Base-by-base conservation (phyloP, 2,888 invertebrate genomes). In the Mongoloraphidia duomilia region DNA sequence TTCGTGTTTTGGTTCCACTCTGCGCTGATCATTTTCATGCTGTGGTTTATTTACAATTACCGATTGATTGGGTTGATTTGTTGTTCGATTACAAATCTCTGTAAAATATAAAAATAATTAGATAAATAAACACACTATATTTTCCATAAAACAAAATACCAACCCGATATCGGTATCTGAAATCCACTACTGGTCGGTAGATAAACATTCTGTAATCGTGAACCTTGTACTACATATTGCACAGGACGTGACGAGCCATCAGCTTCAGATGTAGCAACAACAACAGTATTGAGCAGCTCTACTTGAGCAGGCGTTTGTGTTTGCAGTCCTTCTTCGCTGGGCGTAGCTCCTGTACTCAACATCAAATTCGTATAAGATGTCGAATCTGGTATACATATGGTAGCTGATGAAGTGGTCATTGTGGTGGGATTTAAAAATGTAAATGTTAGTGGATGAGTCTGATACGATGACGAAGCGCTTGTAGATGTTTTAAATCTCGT, bases 11-110 rank as follows among this genome's bases (percentile, higher is more conserved):
- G 57, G 57, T 51, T 54, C 55, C 6, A 26, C 26, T 26, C 26
- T 26, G 26, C 26, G 26, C 26, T 26, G 26, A 26, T 26, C 26
- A 6, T 3, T 26, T 26, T 26, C 26, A 6, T 26, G 26, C 6
- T 47, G 52, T 10, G 67, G 63, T 60, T 76, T 76, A 57, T 71
- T 74, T 47, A 76, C 76, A 55, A 76, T 76, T 40, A 76, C 76
- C 41, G 75, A 73, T 52, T 75, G 74, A 26, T 70, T 62, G 48
- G 65, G 38, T 38, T 12, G 13, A 6, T 38, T 38, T 8, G 38
- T 38, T 8, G 38, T 38, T 38, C 64, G 59, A 52, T 58, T 61
- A 46, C 59, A 58, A 33, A 59, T 56, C 44, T 65, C 65, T 64
- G 50, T 11, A 57, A 60, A 39, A 41, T 47, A 50, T 48, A 13